Evolutionary conservation across 2,113 vertebrate species (phyloP).

Genomic region (Pitta sordida): DNA sequence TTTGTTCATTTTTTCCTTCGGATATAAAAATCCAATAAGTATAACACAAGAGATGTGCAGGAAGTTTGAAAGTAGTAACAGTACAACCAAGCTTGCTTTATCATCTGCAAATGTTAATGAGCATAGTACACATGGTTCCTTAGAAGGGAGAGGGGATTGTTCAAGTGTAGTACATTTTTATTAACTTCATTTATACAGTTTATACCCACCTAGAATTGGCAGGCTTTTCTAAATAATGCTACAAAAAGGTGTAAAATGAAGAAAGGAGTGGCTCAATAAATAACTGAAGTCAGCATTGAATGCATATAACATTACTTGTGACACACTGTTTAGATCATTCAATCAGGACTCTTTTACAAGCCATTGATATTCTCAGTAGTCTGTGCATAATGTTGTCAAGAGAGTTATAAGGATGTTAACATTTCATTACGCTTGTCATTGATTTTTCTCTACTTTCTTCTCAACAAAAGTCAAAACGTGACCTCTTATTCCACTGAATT

Average conservation of each 20-base stretch:
- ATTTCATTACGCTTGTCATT: slow-evolving; percentile 60
- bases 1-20: background rate
- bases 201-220: background rate
- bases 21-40: background rate
- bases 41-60: background rate
- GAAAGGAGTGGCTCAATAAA: background rate
- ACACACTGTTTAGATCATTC: background rate
- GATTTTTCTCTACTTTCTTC: slow-evolving; percentile 62
- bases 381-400: slow-evolving; percentile 24
- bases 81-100: background rate
- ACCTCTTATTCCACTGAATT: slow-evolving; percentile 56
- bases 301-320: slow-evolving; percentile 11
- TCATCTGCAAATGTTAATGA: background rate
- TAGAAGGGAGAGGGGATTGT: background rate
- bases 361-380: slow-evolving; percentile 24
- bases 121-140: background rate
- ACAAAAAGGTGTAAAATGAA: background rate
- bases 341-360: slow-evolving; percentile 41
- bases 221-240: background rate
- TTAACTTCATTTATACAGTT: background rate
- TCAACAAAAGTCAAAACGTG: slow-evolving; percentile 55
- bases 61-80: background rate
- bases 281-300: background rate
- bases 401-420: slow-evolving; percentile 54
- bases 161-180: background rate